A percentile compares a stretch with the other conserved stretches of the same genome.
Conservation (phyloP, 2,113 vertebrate species). For the Psophia crepitans region DNA sequence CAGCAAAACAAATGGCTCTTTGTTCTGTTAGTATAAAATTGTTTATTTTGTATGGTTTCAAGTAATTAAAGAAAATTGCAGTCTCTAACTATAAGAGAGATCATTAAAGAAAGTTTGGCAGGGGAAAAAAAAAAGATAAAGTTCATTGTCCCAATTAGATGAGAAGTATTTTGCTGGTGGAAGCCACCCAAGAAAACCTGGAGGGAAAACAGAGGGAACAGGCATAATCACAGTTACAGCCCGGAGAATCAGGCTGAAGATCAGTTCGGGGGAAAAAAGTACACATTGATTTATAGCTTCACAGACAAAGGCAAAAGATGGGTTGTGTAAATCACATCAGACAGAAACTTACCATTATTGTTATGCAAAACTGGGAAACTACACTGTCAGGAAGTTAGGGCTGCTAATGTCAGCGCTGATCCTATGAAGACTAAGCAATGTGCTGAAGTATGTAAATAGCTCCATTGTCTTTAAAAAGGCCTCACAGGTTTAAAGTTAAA, state of each 20-base stretch:
- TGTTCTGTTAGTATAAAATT: conserved; percentile 6
- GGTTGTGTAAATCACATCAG: conserved; percentile 17
- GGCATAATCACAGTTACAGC: background rate
- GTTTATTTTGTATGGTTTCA: conserved; percentile 31
- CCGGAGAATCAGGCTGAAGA: background rate
- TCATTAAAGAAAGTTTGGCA: conserved; percentile 37
- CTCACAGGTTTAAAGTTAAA: conserved; percentile 18
- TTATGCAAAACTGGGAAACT: conserved; percentile 12
- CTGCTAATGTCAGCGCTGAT: background rate
- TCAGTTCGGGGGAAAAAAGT: background rate
- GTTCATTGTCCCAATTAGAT: conserved; percentile 6
- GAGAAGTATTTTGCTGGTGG: background rate
- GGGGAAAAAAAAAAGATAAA: background rate
- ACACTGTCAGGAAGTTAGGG: background rate
- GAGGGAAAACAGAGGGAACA: background rate
- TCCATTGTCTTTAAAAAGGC: background rate
- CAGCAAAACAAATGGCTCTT: conserved; percentile 14
- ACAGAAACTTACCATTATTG: background rate
- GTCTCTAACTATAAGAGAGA: background rate
- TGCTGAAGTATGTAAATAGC: background rate
- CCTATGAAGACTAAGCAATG: background rate
- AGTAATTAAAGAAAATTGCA: conserved; percentile 40
- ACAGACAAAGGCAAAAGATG: conserved; percentile 21
- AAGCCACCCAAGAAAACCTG: conserved; percentile 12
- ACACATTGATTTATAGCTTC: conserved; percentile 11